phyloP scores from a whole-genome alignment of 2,888 invertebrate species.

The Drosophila quinaria region DNA sequence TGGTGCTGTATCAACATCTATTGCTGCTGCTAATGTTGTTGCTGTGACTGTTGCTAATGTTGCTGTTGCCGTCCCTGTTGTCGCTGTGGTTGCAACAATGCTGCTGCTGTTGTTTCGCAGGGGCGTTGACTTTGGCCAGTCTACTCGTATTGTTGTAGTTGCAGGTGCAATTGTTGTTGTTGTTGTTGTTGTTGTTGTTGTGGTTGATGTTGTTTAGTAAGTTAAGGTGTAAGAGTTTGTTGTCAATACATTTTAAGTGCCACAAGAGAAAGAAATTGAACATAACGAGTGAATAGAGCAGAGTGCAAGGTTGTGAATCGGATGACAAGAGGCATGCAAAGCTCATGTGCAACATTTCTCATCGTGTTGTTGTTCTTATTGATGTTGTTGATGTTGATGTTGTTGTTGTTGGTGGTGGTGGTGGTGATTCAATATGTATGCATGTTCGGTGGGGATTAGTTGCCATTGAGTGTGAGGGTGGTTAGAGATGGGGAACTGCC shows the following conservation, averaged over 20 bases:
- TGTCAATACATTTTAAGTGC: constrained; percentile 66
- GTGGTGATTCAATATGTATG: constrained; percentile 1
- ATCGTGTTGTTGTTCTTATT: constrained; percentile 14
- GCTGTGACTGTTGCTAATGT: constrained; percentile 27
- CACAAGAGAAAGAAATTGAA: constrained; percentile 54
- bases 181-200: constrained; percentile 41
- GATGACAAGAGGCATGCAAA: constrained; percentile 52
- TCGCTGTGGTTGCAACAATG: constrained; percentile 35
- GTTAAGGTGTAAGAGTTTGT: constrained; percentile 72
- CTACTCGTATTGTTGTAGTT: constrained; percentile 61
- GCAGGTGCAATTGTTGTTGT: constrained; percentile 32
- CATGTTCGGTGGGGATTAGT: constrained; percentile 26
- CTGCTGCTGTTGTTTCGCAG: constrained; percentile 33
- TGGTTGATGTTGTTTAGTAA: constrained; percentile 59
- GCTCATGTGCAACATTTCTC: constrained; percentile 43
- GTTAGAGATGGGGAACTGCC: constrained; percentile 25
- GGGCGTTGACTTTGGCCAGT: constrained; percentile 82
- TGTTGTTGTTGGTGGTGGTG: constrained; percentile 6
- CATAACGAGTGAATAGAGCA: constrained; percentile 54
- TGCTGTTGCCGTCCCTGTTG: constrained; percentile 57
- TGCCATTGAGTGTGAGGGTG: constrained; percentile 37
- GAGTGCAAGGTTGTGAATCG: constrained; percentile 39
- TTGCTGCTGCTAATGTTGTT: constrained; percentile 37
- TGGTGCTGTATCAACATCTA: constrained; percentile 17
- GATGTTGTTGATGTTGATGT: not conserved